Conservation (phyloP, 2,797 vertebrate genomes). For the Potorous gilbertii region DNA sequence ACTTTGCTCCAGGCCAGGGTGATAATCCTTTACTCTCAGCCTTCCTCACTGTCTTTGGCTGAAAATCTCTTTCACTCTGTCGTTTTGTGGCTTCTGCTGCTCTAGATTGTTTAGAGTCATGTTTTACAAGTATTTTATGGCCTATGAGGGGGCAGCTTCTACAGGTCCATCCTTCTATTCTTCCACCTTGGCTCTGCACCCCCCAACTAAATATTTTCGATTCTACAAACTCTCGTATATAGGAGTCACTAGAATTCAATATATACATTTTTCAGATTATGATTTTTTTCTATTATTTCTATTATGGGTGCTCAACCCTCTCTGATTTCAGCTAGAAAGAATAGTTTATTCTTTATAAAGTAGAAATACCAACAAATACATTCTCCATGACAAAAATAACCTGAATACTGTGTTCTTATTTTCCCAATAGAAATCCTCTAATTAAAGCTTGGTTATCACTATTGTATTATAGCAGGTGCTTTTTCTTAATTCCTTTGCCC, state of each 20-base stretch:
- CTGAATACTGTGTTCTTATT: background rate
- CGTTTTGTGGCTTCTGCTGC: no score
- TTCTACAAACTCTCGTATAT: background rate
- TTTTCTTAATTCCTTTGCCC: background rate
- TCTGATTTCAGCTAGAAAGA: background rate
- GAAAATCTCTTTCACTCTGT: no score
- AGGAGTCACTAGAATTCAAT: background rate
- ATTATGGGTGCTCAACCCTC: background rate
- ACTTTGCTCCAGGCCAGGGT: no score
- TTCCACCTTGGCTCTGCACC: no score
- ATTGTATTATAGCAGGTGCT: background rate
- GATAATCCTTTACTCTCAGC: no score
- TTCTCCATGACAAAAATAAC: background rate
- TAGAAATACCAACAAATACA: background rate
- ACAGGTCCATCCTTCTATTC: no score
- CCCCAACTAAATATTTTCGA: background rate
- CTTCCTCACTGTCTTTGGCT: no score
- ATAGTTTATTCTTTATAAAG: background rate
- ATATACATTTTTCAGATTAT: background rate
- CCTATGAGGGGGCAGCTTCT: no score
- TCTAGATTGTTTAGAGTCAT: no score
- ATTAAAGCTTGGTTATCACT: background rate
- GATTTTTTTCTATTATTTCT: background rate
- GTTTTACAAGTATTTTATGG: no score
- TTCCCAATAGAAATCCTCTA: background rate